Base-by-base conservation (phyloP, 2,113 vertebrate genomes). In the Mesitornis unicolor region DNA sequence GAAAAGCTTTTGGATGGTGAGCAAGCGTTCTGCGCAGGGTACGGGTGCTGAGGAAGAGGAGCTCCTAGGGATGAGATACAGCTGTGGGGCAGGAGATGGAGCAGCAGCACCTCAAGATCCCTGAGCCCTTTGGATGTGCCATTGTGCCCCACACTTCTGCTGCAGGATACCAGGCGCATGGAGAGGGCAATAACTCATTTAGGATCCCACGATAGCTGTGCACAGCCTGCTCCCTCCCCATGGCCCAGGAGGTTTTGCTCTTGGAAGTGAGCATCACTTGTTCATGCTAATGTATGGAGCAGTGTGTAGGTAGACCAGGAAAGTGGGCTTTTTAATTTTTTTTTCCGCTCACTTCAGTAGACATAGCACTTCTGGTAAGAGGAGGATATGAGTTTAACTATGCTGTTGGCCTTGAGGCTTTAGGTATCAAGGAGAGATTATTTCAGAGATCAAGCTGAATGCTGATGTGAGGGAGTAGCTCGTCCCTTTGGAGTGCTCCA, bases 391-490 rank as follows among this genome's bases (percentile, higher is more conserved):
- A 67, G 35, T 88, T 88, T 89, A 70, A 59, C 82, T 71, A 3
- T 89, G 91, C 86, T 64, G 79, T 94, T 88, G 76, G 93, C 93
- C 97, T 97, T 95, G 89, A 93, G 96, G 97, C 95, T 97, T 97
- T 84, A 83, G 74, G 88, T 96, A 96, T 96, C 89, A 79, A 96
- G 95, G 63, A 84, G 96, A 98, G 91, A 95, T 97, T 90, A 95
- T 97, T 97, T 97, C 90, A 87, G 90, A 98, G 97, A 97, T 98
- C 97, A 97, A 91, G 96, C 95, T 75, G 91, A 82, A 96, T 96
- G 97, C 97, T 97, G 97, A 98, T 98, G 96, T 8, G 53, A 97
- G 91, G 93, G 92, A 97, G 96, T 96, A 97, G 87, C 88, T 93
- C 93, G 97, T 96, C 97, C 94, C 95, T 97, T 95, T 89, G 95